A percentile compares a stretch with the other conserved stretches of the same genome.
These are phyloP conservation scores for Thymelicus acteon DNA, from an alignment of 2,888 invertebrate species.

Conservation along the genomic window DNA sequence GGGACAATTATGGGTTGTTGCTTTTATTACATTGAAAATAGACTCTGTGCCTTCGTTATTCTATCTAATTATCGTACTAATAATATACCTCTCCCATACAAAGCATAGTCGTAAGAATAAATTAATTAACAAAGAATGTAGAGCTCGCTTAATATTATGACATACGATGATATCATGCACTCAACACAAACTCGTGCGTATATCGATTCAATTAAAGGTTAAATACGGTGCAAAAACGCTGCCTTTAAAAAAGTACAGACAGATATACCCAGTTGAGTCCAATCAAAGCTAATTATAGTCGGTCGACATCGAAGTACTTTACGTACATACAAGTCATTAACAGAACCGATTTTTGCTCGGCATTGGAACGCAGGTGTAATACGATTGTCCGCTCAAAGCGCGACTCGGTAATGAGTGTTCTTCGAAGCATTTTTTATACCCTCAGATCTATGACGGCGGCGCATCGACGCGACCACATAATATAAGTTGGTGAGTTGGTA, in stretches of 20 bases:
- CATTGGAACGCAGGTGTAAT: slow-evolving; percentile 43
- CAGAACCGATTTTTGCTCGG: slow-evolving; percentile 36
- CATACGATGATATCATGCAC: slow-evolving; percentile 14
- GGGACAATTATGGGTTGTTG: no score
- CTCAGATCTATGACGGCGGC: slow-evolving; percentile 68
- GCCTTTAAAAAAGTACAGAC: slow-evolving; percentile 17
- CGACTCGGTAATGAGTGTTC: slow-evolving; percentile 57
- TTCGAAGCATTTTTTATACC: slow-evolving; percentile 57
- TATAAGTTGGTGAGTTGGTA: slow-evolving; percentile 72
- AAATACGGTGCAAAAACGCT: slow-evolving; percentile 30
- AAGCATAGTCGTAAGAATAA: not conserved
- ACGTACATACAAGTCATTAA: slow-evolving; percentile 37
- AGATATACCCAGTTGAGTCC: slow-evolving; percentile 31
- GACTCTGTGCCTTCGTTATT: no score
- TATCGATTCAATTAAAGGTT: slow-evolving; percentile 35
- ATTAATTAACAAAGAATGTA: not conserved
- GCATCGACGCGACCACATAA: slow-evolving; percentile 73
- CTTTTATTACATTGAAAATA: no score
- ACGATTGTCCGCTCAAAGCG: slow-evolving; percentile 47
- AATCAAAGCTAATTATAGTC: slow-evolving; percentile 37
- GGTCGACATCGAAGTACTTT: slow-evolving; percentile 33
- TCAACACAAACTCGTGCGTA: slow-evolving; percentile 9
- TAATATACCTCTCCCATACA: no score
- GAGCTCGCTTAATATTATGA: slow-evolving; percentile 12
- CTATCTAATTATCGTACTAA: no score